Evolutionary conservation across 2,797 vertebrate genomes (phyloP).

Genomic region (Peromyscus attwateri): DNA sequence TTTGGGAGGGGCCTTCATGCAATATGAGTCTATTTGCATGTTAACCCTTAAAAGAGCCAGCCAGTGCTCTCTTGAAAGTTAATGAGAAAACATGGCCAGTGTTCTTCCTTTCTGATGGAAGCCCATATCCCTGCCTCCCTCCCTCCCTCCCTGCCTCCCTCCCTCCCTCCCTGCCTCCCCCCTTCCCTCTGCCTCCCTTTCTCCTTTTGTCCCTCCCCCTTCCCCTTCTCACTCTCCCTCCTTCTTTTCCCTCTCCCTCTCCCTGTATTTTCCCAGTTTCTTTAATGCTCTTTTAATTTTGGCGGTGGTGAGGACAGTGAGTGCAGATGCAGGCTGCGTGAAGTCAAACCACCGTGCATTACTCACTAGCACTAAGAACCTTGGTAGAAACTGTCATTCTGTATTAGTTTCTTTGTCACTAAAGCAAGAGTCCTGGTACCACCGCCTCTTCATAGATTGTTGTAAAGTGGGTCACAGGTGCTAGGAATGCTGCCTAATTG

Average conservation of each 20-base stretch:
- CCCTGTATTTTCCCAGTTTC: background rate
- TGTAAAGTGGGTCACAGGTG: background rate
- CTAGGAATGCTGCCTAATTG: too few relatives aligned
- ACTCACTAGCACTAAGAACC: background rate
- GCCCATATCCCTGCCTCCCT: background rate
- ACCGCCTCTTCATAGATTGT: background rate
- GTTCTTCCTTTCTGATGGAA: background rate
- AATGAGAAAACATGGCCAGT: fast-evolving
- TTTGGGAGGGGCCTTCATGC: background rate
- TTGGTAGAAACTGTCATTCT: background rate
- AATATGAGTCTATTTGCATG: background rate
- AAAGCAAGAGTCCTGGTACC: background rate
- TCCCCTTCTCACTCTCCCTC: background rate
- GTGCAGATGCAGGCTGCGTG: background rate
- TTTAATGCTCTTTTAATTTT: background rate
- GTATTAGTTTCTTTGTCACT: background rate
- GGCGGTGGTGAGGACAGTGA: background rate
- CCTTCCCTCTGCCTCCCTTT: too few relatives aligned
- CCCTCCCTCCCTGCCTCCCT: background rate
- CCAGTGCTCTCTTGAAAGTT: background rate
- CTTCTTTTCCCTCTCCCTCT: background rate
- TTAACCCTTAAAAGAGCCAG: constrained; percentile 47
- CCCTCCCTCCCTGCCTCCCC: too few relatives aligned
- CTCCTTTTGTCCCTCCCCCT: background rate
- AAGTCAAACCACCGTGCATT: background rate